phyloP scores from a whole-genome alignment of 1,140 invertebrate genomes.

The Palaemon carinicauda region DNA sequence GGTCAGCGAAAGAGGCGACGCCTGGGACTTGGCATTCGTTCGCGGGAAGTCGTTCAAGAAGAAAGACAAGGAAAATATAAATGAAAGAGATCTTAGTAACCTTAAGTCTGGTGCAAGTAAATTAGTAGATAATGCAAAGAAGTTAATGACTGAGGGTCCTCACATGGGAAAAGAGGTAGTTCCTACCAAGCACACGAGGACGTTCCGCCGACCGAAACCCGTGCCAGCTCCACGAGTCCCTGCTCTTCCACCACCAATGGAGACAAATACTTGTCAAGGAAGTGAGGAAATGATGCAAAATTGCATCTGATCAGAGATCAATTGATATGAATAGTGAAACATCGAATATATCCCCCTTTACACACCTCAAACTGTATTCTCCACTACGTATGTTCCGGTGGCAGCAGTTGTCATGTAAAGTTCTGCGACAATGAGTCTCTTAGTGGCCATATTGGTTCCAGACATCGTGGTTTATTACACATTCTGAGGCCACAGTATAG shows the following conservation, averaged over 20 bases:
- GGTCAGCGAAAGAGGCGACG: conserved; percentile 52
- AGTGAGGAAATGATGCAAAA: not conserved
- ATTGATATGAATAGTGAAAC: not conserved
- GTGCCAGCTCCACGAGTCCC: conserved; percentile 49
- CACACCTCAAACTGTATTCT: conserved; percentile 55
- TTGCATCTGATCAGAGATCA: not conserved
- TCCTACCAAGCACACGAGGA: conserved; percentile 34
- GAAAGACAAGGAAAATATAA: conserved; percentile 50
- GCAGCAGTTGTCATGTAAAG: conserved; percentile 55
- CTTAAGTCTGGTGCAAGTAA: conserved; percentile 4
- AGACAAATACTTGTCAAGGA: not conserved
- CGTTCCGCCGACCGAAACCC: conserved; percentile 52
- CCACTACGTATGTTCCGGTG: conserved; percentile 57
- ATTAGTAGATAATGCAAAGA: conserved; percentile 35
- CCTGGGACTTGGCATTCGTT: conserved; percentile 49
- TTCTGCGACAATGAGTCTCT: conserved; percentile 58
- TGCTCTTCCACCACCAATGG: not conserved
- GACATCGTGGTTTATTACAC: conserved; percentile 49
- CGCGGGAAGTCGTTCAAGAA: conserved; percentile 57
- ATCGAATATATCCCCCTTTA: conserved; percentile 28
- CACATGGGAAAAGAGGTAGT: conserved; percentile 2
- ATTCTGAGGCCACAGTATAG: conserved; percentile 56
- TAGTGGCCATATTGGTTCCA: conserved; percentile 40
- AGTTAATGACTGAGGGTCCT: not conserved
- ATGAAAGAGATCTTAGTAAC: conserved; percentile 15